A percentile compares a stretch with the other conserved stretches of the same genome.
phyloP scores from a whole-genome alignment of 2,888 invertebrate species.

The Ochropleura plecta region DNA sequence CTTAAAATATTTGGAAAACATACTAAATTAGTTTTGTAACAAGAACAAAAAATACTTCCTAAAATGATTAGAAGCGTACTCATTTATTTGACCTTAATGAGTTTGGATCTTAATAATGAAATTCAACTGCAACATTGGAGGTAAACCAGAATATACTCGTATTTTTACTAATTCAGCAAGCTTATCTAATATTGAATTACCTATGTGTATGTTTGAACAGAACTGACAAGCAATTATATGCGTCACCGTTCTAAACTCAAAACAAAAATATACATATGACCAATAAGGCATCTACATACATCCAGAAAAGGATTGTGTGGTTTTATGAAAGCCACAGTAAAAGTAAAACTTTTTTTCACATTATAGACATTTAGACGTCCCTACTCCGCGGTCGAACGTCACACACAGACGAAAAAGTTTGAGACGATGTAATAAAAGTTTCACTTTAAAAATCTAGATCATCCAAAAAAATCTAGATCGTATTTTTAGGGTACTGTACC shows the following conservation, averaged over 20 bases:
- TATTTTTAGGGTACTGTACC: no score
- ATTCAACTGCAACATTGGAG: background rate
- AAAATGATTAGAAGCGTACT: constrained; percentile 28
- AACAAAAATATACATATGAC: background rate
- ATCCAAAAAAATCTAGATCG: no score
- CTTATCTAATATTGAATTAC: background rate
- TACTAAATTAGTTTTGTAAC: background rate
- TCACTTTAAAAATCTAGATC: no score
- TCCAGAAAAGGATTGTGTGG: no score
- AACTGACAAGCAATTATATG: background rate
- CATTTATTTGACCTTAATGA: constrained; percentile 33
- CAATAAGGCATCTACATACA: no score
- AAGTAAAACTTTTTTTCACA: no score
- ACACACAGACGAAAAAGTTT: no score
- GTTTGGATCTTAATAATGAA: constrained; percentile 3
- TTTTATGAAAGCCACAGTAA: no score
- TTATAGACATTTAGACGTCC: no score
- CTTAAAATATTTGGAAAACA: background rate
- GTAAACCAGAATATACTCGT: background rate
- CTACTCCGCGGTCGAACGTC: no score
- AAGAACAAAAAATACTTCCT: constrained; percentile 5
- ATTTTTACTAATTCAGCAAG: background rate
- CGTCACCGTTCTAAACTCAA: background rate
- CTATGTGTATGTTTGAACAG: background rate
- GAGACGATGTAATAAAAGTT: no score